Evolutionary conservation across 2,888 invertebrate genomes (phyloP).

Genomic region (Hoplodrina ambigua): DNA sequence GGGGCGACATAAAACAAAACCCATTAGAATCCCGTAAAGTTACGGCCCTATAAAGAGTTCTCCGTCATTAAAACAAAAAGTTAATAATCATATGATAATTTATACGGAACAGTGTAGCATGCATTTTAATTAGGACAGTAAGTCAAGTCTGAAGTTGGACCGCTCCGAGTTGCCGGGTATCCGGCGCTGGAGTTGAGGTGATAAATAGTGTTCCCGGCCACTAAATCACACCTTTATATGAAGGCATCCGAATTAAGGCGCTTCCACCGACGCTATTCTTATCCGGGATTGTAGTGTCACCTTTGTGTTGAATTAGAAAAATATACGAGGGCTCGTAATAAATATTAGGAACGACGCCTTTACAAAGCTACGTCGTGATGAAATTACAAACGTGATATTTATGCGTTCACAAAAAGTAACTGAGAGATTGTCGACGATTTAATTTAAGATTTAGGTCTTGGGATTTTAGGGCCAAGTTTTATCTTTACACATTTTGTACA

Average conservation of each 20-base stretch:
- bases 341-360: conserved; percentile 47
- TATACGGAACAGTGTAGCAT: conserved; percentile 64
- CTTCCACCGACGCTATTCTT: conserved; percentile 57
- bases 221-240: conserved; percentile 77
- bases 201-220: conserved; percentile 71
- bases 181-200: conserved; percentile 62
- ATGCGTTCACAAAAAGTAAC: conserved; percentile 41
- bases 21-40: conserved; percentile 67
- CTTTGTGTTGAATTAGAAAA: conserved; percentile 64
- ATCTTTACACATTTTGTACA: conserved; percentile 25
- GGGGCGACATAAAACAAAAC: conserved; percentile 62
- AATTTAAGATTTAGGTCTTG: conserved; percentile 37
- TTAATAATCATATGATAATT: conserved; percentile 69
- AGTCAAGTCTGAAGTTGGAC: conserved; percentile 67
- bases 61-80: conserved; percentile 67
- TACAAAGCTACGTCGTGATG: conserved; percentile 47
- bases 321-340: conserved; percentile 50
- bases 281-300: conserved; percentile 59
- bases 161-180: conserved; percentile 61
- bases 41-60: conserved; percentile 66
- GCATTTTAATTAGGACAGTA: conserved; percentile 72
- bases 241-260: conserved; percentile 68
- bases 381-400: conserved; percentile 44
- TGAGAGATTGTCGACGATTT: conserved; percentile 30
- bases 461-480: conserved; percentile 3